A percentile compares a stretch with the other conserved stretches of the same genome.
Evolutionary conservation across 2,113 vertebrate genomes (phyloP).

Genomic region (Pseudopodoces humilis): DNA sequence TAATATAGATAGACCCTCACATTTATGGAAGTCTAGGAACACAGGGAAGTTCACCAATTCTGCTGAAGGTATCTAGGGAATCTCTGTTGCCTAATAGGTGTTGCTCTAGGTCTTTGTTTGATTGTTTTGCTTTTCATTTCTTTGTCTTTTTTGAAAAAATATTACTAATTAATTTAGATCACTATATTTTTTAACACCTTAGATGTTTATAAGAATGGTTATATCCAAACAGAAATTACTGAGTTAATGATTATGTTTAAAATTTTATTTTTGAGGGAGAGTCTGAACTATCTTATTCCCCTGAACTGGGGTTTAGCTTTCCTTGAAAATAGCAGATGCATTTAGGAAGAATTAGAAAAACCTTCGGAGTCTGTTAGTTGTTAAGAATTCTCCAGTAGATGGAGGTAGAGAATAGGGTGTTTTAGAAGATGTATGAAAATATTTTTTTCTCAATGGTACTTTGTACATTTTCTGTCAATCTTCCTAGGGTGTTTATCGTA

Average conservation of each 20-base stretch:
- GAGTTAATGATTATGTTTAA: background rate
- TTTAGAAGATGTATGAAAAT: background rate
- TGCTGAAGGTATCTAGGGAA: background rate
- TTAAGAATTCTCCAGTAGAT: slow-evolving; percentile 22
- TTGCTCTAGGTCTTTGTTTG: background rate
- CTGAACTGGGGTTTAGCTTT: background rate
- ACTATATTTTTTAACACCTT: background rate
- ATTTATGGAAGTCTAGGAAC: background rate
- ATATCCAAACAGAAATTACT: background rate
- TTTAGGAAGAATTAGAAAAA: background rate
- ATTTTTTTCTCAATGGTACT: background rate
- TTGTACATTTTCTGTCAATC: background rate
- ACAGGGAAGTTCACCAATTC: background rate
- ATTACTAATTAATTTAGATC: background rate
- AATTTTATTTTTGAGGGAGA: background rate
- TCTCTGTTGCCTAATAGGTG: background rate
- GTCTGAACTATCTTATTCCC: background rate
- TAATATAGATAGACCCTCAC: background rate
- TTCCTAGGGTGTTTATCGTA: background rate
- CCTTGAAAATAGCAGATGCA: background rate
- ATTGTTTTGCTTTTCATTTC: background rate
- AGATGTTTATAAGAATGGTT: background rate
- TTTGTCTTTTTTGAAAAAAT: background rate
- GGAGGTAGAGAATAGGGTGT: slow-evolving; percentile 18
- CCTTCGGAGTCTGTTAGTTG: background rate